Evolutionary conservation across 2,888 invertebrate genomes (phyloP).

Genomic region (Dryocosmus kuriphilus): DNA sequence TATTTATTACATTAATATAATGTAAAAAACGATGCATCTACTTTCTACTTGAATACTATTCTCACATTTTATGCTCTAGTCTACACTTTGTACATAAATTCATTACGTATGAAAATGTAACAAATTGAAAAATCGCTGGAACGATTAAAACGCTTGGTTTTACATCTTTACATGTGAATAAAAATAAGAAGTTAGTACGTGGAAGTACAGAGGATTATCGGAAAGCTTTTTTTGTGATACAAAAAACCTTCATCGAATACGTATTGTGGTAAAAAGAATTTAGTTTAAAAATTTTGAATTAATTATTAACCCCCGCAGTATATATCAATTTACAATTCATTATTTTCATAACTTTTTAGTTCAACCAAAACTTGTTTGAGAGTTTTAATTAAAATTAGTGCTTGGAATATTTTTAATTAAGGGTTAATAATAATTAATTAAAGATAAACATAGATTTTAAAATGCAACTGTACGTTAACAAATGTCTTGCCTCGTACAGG

Average conservation of each 20-base stretch:
- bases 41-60: not conserved
- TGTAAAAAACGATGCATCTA: slow-evolving; percentile 24
- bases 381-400: not conserved
- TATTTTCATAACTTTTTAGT: not conserved
- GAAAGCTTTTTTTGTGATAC: not conserved
- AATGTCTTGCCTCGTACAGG: slow-evolving; percentile 6
- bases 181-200: not conserved
- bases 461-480: not conserved
- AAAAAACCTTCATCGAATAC: not conserved
- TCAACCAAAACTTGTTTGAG: not conserved
- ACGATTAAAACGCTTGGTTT: not conserved
- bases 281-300: no score
- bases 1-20: slow-evolving; percentile 36
- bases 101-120: slow-evolving; percentile 34
- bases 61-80: slow-evolving; percentile 17
- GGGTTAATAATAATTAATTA: not conserved
- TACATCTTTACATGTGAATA: not conserved
- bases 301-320: not conserved
- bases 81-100: slow-evolving; percentile 25
- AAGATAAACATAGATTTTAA: not conserved
- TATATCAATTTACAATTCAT: not conserved
- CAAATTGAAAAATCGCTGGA: slow-evolving; percentile 16
- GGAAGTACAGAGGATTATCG: slow-evolving; percentile 21
- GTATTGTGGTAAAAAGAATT: not conserved
- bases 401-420: not conserved